Conservation (phyloP, 2,888 invertebrate genomes). For the Acanthosepion pharaonis region DNA sequence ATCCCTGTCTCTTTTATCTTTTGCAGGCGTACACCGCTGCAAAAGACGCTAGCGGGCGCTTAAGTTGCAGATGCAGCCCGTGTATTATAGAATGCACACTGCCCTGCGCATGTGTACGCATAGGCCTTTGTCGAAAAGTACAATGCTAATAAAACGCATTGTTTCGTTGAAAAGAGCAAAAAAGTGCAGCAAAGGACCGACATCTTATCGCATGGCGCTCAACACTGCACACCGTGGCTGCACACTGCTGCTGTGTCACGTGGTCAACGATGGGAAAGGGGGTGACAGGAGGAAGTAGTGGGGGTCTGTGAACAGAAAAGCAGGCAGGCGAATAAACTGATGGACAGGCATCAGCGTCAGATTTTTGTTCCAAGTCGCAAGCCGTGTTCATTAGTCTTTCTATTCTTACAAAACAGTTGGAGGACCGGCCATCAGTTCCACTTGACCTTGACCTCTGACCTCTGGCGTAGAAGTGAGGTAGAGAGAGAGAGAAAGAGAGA, state of each 20-base stretch:
- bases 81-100: too few species aligned
- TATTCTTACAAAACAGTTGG: not conserved
- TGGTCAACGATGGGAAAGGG: not conserved
- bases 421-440: not conserved
- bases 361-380: not conserved
- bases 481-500: too few species aligned
- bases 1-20: not conserved
- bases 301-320: not conserved
- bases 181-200: not conserved
- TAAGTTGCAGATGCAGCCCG: not conserved
- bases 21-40: not conserved
- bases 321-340: not conserved
- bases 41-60: not conserved
- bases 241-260: not conserved
- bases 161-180: not conserved
- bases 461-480: not conserved
- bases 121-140: not conserved
- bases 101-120: not conserved
- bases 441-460: not conserved
- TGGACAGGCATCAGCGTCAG: not conserved
- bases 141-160: slow-evolving; percentile 9
- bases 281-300: not conserved
- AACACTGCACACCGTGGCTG: not conserved
- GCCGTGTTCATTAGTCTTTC: not conserved
- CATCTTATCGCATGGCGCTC: not conserved